Conservation (phyloP, 2,888 invertebrate species). For the Mactromeris polynyma region DNA sequence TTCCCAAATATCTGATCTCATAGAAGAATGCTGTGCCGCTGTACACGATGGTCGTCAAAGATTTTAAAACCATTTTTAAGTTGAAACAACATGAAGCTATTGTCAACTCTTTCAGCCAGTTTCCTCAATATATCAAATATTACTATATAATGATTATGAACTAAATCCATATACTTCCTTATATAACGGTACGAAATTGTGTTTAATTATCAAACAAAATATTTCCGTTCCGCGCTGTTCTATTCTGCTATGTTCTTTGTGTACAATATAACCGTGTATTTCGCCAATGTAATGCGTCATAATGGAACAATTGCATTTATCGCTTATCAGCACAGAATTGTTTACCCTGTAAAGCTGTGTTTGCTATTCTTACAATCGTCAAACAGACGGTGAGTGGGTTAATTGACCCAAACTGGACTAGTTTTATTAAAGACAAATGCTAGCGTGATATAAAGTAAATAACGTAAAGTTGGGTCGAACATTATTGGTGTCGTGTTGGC, state of each 20-base stretch:
- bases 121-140: no score
- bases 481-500: no score
- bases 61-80: no score
- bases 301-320: not conserved
- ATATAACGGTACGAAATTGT: not conserved
- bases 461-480: no score
- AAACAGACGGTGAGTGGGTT: not conserved
- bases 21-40: no score
- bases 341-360: not conserved
- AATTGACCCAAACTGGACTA: conserved; percentile 3
- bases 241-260: not conserved
- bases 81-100: no score
- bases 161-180: no score
- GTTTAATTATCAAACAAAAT: not conserved
- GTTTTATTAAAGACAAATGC: not conserved
- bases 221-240: not conserved
- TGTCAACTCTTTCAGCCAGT: no score
- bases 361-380: not conserved
- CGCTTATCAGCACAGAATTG: not conserved
- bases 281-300: not conserved
- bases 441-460: no score
- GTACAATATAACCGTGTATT: not conserved
- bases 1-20: no score
- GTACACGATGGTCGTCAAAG: no score
- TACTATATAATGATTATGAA: no score